phyloP scores from a whole-genome alignment of 2,888 invertebrate species.

The Matsumyia berberina region DNA sequence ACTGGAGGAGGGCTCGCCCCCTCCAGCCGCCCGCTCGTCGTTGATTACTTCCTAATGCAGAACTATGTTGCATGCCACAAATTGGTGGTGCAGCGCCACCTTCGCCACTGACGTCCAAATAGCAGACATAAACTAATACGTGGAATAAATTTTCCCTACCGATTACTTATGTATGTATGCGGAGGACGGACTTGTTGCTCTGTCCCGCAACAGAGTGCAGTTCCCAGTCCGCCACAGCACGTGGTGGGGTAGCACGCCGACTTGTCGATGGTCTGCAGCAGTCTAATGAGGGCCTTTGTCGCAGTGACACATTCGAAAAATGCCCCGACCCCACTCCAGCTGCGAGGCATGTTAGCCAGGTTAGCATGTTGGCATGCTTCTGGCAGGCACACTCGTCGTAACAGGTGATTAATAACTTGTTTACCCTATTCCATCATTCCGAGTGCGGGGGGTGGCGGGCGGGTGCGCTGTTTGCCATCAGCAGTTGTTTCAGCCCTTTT shows the following conservation, averaged over 20 bases:
- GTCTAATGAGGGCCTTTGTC: conserved; percentile 61
- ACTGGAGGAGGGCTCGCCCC: not conserved
- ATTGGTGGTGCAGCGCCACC: conserved; percentile 63
- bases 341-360: conserved; percentile 51
- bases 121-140: conserved; percentile 72
- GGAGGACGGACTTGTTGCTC: conserved; percentile 65
- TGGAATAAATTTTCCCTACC: conserved; percentile 69
- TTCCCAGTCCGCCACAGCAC: not conserved
- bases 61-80: conserved; percentile 70
- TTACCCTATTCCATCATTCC: conserved; percentile 73
- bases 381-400: conserved; percentile 69
- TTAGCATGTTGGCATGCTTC: conserved; percentile 68
- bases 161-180: conserved; percentile 44
- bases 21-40: conserved; percentile 21
- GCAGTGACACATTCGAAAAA: conserved; percentile 64
- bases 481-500: conserved; percentile 59
- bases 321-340: not conserved
- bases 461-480: conserved; percentile 24
- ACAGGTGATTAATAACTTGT: conserved; percentile 77
- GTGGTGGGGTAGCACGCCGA: conserved; percentile 10
- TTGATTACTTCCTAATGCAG: conserved; percentile 65
- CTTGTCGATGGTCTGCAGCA: conserved; percentile 9
- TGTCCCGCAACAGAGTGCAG: conserved; percentile 65
- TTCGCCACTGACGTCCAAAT: conserved; percentile 56
- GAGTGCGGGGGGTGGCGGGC: conserved; percentile 13